phyloP scores from a whole-genome alignment of 2,797 vertebrate genomes.

The Ctenosaura bakeri region DNA sequence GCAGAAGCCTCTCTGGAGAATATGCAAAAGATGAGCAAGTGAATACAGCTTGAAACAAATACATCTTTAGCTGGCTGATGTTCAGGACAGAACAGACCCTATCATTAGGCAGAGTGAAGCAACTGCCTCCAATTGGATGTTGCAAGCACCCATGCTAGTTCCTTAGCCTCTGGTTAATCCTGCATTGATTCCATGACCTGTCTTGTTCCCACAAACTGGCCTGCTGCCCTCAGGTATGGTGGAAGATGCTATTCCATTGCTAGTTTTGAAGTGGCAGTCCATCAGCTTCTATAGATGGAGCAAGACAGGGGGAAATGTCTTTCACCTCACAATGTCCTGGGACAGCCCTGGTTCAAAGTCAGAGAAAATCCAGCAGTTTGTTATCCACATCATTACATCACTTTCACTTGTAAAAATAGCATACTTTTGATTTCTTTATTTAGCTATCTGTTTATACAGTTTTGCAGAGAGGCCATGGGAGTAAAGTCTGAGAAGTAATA shows the following conservation, averaged over 20 bases:
- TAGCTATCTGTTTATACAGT: neutral
- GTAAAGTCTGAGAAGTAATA: neutral
- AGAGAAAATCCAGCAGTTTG: neutral
- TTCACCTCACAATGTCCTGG: neutral
- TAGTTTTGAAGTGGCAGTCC: neutral
- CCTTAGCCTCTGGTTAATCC: neutral
- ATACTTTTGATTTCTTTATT: neutral
- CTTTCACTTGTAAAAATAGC: neutral
- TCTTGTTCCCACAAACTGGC: neutral
- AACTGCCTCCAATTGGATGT: neutral
- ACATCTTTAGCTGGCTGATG: neutral
- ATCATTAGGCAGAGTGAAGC: neutral
- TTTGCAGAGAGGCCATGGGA: neutral
- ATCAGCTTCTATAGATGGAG: neutral
- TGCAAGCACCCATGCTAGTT: neutral
- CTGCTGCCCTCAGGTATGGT: neutral
- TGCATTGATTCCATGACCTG: too few relatives aligned
- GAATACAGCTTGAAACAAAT: neutral
- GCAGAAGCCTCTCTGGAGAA: slow-evolving; percentile 17
- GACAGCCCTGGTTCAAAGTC: neutral
- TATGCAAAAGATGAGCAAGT: neutral
- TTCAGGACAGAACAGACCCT: too few relatives aligned
- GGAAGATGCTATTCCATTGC: neutral
- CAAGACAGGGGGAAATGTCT: neutral
- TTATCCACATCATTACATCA: neutral